Evolutionary conservation across 2,113 vertebrate species (phyloP), one percentile per base, ranked within the genome.

Genomic region (Struthidea cinerea): DNA sequence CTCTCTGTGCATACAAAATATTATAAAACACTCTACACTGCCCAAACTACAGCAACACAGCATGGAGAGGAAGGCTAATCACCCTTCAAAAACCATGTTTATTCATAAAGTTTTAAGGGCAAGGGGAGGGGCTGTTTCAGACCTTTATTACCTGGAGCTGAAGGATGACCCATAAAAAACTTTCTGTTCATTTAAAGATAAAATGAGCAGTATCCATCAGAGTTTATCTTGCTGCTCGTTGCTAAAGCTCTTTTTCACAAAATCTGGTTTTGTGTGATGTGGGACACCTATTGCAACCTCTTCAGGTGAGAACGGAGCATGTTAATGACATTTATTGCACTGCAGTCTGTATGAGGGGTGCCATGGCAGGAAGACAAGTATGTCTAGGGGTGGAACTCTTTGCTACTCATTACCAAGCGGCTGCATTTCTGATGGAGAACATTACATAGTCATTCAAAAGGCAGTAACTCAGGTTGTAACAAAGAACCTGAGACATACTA

Each of bases 391-490:
- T 90, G 73, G 52, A 81, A 64, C 17, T 4, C 47, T 64, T 83
- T 71, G 53, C 44, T 78, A 17, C 24, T 78, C 52, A 52, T 91
- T 91, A 78, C 8, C 30, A 77, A 73, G 91, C 75, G 68, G 82
- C 91, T 84, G 76, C 87, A 89, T 97, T 93, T 87, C 80, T 95
- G 94, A 92, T 60, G 87, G 61, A 94, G 91, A 94, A 78, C 20
- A 92, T 65, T 79, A 92, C 42, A 56, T n/a, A 92, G 94, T 81
- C 93, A 78, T 96, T 96, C 78, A 83, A 94, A 93, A 93, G 22
- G 32, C 41, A 92, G 84, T 92, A 86, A 89, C 71, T 94, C 87
- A 82, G 71, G 39, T 74, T 90, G 84, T 80, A 82, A 86, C 67
- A 85, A 92, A 91, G 93, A 94, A 79, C 60, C 74, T 63, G 71